Evolutionary conservation across 2,113 vertebrate genomes (phyloP).

Genomic region (Cardinalis cardinalis): DNA sequence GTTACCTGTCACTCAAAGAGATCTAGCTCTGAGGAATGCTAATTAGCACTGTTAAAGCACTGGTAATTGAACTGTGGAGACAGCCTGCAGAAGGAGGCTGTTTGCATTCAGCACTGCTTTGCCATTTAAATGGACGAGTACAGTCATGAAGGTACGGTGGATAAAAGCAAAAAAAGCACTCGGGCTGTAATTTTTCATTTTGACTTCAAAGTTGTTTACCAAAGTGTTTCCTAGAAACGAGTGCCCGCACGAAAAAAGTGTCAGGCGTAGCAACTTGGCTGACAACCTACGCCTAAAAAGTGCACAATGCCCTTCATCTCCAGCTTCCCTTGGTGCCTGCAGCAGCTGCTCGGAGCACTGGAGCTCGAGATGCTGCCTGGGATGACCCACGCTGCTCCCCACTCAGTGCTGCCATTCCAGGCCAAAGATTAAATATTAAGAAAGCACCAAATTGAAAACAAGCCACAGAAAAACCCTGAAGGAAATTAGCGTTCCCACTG

Average conservation of each 20-base stretch:
- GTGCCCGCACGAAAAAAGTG: not conserved
- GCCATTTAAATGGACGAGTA: constrained; percentile 50
- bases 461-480: not conserved
- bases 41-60: constrained; percentile 71
- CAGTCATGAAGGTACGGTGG: not conserved
- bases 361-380: not conserved
- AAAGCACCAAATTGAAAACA: not conserved
- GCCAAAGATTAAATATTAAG: not conserved
- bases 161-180: constrained; percentile 55
- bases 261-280: not conserved
- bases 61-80: constrained; percentile 68
- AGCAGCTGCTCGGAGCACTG: not conserved
- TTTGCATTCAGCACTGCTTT: constrained; percentile 50
- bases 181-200: constrained; percentile 52
- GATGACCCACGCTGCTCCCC: rapidly evolving
- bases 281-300: not conserved
- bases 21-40: constrained; percentile 73
- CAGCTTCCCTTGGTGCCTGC: not conserved
- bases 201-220: constrained; percentile 55
- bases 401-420: not conserved
- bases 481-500: not conserved
- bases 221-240: constrained; percentile 38
- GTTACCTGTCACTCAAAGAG: constrained; percentile 77
- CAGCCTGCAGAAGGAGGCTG: constrained; percentile 35
- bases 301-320: not conserved